Percentiles rank a stretch among this genome's conserved stretches.
phyloP scores from a whole-genome alignment of 2,113 vertebrate genomes.

The Montifringilla adamsi region DNA sequence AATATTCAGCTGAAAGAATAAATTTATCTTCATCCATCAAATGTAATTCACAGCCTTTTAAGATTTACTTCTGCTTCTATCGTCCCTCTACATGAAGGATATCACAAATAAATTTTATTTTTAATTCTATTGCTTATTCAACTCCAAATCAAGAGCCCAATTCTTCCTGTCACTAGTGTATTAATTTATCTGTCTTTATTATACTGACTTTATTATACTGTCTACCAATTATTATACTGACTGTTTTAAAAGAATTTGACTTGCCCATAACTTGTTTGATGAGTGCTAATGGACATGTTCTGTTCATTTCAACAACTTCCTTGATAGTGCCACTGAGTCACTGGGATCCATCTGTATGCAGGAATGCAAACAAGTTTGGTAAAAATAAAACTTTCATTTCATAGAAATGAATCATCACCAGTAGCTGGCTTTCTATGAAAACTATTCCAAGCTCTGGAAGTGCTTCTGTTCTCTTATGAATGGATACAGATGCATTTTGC shows the following conservation, averaged over 20 bases:
- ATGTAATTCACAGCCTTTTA: slow-evolving; percentile 20
- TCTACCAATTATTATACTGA: neutral
- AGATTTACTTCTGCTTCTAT: neutral
- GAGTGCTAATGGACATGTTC: neutral
- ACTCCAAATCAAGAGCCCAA: neutral
- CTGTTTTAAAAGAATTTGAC: neutral
- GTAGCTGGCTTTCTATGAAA: neutral
- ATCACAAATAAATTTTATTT: slow-evolving; percentile 1
- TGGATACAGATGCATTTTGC: neutral
- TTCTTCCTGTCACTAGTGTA: neutral
- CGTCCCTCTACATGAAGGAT: neutral
- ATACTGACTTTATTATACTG: neutral
- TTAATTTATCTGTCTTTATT: neutral
- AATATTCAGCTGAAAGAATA: slow-evolving; percentile 13
- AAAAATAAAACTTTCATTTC: neutral
- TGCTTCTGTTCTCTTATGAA: neutral
- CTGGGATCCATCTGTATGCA: neutral
- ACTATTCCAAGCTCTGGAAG: neutral
- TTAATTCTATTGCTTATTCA: neutral
- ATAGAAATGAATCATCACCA: neutral
- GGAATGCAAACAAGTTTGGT: neutral
- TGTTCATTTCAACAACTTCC: neutral
- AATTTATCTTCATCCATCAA: neutral
- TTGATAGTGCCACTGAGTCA: neutral
- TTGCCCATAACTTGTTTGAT: neutral